Conservation (phyloP, 1,140 invertebrate genomes). For the Nilaparvata lugens region DNA sequence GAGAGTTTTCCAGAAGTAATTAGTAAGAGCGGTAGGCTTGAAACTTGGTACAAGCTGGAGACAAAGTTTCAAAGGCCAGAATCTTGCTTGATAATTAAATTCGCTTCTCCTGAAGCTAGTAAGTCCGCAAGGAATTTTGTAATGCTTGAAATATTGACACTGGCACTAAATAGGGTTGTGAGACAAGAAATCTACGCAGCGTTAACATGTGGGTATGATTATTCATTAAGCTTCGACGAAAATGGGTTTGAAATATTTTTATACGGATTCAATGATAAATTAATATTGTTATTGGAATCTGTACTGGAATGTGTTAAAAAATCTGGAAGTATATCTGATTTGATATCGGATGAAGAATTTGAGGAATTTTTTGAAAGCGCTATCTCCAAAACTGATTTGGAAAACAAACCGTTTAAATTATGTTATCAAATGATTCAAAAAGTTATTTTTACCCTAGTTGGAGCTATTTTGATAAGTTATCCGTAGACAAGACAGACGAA, state of each 20-base stretch:
- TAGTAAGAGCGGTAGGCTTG: constrained; percentile 46
- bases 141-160: constrained; percentile 50
- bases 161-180: constrained; percentile 48
- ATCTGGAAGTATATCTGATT: constrained; percentile 32
- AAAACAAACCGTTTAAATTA: constrained; percentile 50
- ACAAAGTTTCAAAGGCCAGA: constrained; percentile 77
- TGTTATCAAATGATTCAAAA: constrained; percentile 54
- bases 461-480: constrained; percentile 52
- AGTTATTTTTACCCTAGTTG: constrained; percentile 51
- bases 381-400: constrained; percentile 29
- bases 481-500: constrained; percentile 45
- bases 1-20: constrained; percentile 52
- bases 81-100: constrained; percentile 60
- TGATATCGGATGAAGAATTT: constrained; percentile 33
- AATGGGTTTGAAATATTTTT: constrained; percentile 62
- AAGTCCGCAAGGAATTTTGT: constrained; percentile 46
- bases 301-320: constrained; percentile 33
- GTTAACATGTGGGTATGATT: constrained; percentile 58
- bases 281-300: constrained; percentile 38
- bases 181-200: constrained; percentile 70
- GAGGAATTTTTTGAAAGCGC: constrained; percentile 63
- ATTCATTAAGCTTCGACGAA: constrained; percentile 45
- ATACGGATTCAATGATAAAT: constrained; percentile 66
- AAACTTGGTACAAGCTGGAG: constrained; percentile 82
- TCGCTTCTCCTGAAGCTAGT: constrained; percentile 54